Conservation (phyloP, 2,113 vertebrate species). For the Ascaphus truei region DNA sequence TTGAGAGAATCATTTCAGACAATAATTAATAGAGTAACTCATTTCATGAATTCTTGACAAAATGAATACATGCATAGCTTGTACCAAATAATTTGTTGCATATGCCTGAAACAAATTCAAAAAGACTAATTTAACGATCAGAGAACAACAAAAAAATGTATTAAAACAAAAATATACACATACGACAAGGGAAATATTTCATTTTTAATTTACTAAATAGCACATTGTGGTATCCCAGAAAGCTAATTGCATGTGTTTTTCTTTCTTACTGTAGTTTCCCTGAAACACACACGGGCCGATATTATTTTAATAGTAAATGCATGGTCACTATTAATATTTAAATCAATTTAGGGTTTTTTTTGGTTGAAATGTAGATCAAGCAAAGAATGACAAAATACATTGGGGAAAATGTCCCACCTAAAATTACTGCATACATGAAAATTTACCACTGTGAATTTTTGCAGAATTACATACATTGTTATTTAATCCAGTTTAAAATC, state of each 20-base stretch:
- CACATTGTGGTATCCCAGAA: background rate
- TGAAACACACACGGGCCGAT: background rate
- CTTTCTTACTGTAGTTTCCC: background rate
- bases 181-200: background rate
- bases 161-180: background rate
- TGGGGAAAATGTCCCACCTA: background rate
- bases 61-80: constrained; percentile 58
- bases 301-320: background rate
- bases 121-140: constrained; percentile 48
- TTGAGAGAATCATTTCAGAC: constrained; percentile 56
- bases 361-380: background rate
- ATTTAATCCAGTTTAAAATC: no score
- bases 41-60: constrained; percentile 55
- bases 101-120: constrained; percentile 50
- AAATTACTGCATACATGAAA: background rate
- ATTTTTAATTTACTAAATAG: background rate
- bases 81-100: constrained; percentile 50
- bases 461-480: no score
- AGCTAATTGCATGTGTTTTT: background rate
- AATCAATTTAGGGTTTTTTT: background rate
- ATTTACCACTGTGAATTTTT: no score
- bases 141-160: constrained; percentile 39
- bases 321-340: background rate
- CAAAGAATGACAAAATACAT: background rate
- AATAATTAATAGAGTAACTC: constrained; percentile 53